A percentile compares a stretch with the other conserved stretches of the same genome.
Conservation (phyloP, 1,140 invertebrate genomes). For the Pollicipes pollicipes region DNA sequence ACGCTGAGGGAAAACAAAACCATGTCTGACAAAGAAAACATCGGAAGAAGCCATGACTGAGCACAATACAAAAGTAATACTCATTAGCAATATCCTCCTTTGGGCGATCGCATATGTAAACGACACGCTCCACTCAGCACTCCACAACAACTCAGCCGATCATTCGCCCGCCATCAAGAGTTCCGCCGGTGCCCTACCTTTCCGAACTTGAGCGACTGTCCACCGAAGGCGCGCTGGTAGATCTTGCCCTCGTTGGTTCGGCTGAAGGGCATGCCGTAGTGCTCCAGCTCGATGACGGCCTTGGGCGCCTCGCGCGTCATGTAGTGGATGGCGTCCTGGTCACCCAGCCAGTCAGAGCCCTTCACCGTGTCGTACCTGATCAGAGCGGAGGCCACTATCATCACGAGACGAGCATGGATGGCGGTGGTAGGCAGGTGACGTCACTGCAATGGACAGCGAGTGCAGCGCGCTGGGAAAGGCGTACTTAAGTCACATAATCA, state of each 20-base stretch:
- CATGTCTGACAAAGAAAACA: too few species aligned
- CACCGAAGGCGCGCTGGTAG: slow-evolving; percentile 93
- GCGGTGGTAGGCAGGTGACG: too few species aligned
- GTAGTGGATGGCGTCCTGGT: slow-evolving; percentile 96
- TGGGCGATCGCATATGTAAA: not conserved
- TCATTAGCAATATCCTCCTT: too few species aligned
- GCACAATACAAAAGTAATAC: too few species aligned
- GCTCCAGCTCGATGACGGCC: slow-evolving; percentile 92
- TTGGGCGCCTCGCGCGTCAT: slow-evolving; percentile 91
- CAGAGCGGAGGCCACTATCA: too few species aligned
- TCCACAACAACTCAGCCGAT: not conserved
- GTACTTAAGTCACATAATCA: too few species aligned
- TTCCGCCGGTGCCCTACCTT: slow-evolving; percentile 90
- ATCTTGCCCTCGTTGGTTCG: slow-evolving; percentile 78
- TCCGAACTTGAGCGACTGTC: slow-evolving; percentile 84
- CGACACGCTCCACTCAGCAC: not conserved
- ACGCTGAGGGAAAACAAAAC: too few species aligned
- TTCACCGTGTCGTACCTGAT: slow-evolving; percentile 72
- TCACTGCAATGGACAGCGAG: too few species aligned
- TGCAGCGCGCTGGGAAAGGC: too few species aligned
- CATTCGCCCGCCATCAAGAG: slow-evolving; percentile 29
- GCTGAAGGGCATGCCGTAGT: slow-evolving; percentile 85
- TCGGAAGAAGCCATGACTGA: too few species aligned
- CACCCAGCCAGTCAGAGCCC: slow-evolving; percentile 96
- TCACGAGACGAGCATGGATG: too few species aligned